Percentiles rank a stretch among this genome's conserved stretches.
phyloP scores from a whole-genome alignment of 1,140 invertebrate species.

The Cydia splendana region DNA sequence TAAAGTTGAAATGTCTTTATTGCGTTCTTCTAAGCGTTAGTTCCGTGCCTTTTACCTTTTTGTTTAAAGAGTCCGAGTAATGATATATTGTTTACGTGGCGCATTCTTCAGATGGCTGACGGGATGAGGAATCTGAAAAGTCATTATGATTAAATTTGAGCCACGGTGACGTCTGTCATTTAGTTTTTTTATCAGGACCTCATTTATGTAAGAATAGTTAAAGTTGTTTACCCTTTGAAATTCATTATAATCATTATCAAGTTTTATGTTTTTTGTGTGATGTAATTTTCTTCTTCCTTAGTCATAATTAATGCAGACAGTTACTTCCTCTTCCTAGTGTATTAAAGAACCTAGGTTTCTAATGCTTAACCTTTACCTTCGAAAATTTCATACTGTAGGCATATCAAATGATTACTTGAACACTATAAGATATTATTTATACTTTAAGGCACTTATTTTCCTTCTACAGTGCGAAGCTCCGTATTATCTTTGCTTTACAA shows the following conservation, averaged over 20 bases:
- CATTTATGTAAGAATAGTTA: conserved; percentile 38
- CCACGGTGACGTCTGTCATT: conserved; percentile 42
- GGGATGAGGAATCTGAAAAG: conserved; percentile 55
- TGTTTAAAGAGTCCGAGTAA: conserved; percentile 44
- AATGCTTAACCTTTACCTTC: background rate
- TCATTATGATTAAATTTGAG: conserved; percentile 64
- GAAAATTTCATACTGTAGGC: background rate
- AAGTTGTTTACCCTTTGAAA: conserved; percentile 31
- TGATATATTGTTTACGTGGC: conserved; percentile 68
- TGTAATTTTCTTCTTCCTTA: background rate
- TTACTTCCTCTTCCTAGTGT: background rate
- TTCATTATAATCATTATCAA: conserved; percentile 4
- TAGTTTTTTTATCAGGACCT: conserved; percentile 44
- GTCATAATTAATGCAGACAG: background rate
- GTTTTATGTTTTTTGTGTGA: background rate
- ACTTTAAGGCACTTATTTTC: too few relatives aligned
- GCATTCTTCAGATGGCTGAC: conserved; percentile 66
- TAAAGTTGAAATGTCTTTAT: background rate
- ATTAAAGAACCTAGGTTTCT: background rate
- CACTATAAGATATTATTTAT: background rate
- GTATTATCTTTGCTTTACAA: background rate
- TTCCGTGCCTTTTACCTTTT: conserved; percentile 29
- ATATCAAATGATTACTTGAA: background rate
- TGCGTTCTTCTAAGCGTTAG: background rate
- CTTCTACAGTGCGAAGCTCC: background rate